These are phyloP conservation scores for Zygothrica quintamaculata DNA, from an alignment of 2,888 invertebrate species.

Conservation along the genomic window DNA sequence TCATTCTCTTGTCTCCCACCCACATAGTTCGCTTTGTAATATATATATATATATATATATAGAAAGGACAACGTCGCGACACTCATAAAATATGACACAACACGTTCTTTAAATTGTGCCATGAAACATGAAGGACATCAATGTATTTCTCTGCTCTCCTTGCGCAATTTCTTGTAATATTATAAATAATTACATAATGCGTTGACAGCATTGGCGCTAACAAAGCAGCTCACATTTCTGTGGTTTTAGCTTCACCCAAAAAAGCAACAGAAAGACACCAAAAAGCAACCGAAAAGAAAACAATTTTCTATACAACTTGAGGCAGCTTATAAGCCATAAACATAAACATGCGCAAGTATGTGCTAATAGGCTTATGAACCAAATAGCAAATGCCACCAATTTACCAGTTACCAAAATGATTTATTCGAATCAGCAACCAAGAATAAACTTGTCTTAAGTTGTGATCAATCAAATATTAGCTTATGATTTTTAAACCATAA, in stretches of 20 bases:
- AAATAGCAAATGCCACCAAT: neutral
- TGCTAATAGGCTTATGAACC: neutral
- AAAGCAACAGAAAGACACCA: no score
- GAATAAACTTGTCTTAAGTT: no score
- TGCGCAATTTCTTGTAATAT: constrained; percentile 73
- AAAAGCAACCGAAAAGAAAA: no score
- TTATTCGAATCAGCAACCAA: no score
- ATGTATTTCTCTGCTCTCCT: constrained; percentile 25
- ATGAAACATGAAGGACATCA: constrained; percentile 7
- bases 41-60: no score
- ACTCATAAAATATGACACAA: constrained; percentile 68
- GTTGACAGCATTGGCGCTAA: constrained; percentile 56
- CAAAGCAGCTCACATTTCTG: constrained; percentile 13
- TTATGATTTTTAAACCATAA: no score
- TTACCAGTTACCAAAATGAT: constrained; percentile 4
- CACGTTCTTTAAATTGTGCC: constrained; percentile 55
- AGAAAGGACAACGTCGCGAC: constrained; percentile 47
- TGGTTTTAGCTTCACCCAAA: constrained; percentile 3
- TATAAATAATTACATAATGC: constrained; percentile 77
- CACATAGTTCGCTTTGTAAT: constrained; percentile 56
- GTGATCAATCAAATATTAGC: no score
- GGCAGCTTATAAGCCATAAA: constrained; percentile 2
- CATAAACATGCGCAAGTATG: constrained; percentile 7
- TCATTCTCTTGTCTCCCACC: no score
- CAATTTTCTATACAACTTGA: constrained; percentile 8